These are phyloP conservation scores for Netelia melanura DNA, from an alignment of 2,888 invertebrate genomes.

Conservation along the genomic window DNA sequence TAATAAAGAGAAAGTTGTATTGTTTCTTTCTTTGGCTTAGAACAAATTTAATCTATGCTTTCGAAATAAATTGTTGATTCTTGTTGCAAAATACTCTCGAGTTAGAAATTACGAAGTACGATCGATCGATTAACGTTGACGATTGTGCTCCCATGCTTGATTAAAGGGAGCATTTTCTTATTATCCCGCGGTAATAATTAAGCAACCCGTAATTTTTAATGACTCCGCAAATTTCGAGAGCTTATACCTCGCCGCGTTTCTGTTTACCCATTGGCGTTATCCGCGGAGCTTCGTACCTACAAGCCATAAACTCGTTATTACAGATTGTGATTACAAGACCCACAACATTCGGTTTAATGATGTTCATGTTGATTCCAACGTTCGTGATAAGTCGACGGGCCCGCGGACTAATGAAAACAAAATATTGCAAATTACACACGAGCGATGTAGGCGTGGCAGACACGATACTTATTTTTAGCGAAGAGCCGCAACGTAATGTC, in stretches of 20 bases:
- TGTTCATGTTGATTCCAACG: constrained; percentile 38
- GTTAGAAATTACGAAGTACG: too few relatives aligned
- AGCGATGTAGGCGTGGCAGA: not conserved
- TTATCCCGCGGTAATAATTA: constrained; percentile 18
- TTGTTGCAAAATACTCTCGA: too few relatives aligned
- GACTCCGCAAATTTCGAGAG: constrained; percentile 17
- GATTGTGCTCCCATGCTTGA: too few relatives aligned
- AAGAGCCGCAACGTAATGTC: not conserved
- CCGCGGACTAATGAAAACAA: constrained; percentile 18
- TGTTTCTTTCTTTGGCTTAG: too few relatives aligned
- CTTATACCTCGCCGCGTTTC: not conserved
- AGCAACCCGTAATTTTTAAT: constrained; percentile 17
- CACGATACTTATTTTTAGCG: not conserved
- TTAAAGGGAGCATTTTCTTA: not conserved
- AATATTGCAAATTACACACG: constrained; percentile 34
- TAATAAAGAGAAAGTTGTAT: too few relatives aligned
- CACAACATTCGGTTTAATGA: not conserved
- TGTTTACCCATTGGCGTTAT: not conserved
- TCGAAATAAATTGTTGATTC: too few relatives aligned
- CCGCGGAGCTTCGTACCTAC: not conserved
- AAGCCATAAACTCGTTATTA: constrained; percentile 24
- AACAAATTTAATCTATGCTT: too few relatives aligned
- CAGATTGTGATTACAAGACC: constrained; percentile 13
- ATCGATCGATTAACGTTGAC: too few relatives aligned
- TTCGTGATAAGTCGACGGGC: constrained; percentile 15